These are phyloP conservation scores for Harpegnathos saltator DNA, from an alignment of 1,140 invertebrate species.

Conservation along the genomic window DNA sequence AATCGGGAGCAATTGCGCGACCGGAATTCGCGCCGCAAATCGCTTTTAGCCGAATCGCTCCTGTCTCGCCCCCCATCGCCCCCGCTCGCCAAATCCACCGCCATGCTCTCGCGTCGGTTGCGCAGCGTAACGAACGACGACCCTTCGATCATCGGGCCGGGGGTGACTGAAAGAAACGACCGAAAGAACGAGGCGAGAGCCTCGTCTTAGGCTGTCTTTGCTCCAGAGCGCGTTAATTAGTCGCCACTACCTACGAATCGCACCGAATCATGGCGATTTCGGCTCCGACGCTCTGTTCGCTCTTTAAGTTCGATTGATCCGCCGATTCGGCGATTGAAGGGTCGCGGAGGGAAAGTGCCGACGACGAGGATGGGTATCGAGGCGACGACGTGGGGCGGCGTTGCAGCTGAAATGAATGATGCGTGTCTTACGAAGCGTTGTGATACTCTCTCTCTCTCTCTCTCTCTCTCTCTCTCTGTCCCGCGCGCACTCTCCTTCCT, in stretches of 20 bases:
- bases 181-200: too few relatives aligned
- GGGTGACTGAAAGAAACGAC: too few relatives aligned
- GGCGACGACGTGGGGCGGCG: neutral
- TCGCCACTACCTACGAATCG: too few relatives aligned
- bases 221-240: too few relatives aligned
- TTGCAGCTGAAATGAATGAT: conserved; percentile 14
- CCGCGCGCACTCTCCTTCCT: too few relatives aligned
- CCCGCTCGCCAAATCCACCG: neutral
- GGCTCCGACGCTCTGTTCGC: too few relatives aligned
- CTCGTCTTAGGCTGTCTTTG: too few relatives aligned
- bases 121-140: neutral
- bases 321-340: neutral
- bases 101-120: neutral
- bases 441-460: neutral
- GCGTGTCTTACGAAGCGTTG: conserved; percentile 24
- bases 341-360: neutral
- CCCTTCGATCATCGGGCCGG: too few relatives aligned
- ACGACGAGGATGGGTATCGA: neutral
- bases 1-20: conserved; percentile 25
- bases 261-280: too few relatives aligned
- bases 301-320: neutral
- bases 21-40: conserved; percentile 14
- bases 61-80: too few relatives aligned
- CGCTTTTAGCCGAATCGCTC: neutral
- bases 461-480: too few relatives aligned